phyloP scores from a whole-genome alignment of 37 sponge, comb jelly and placozoan species.

The Geodia barretti region DNA sequence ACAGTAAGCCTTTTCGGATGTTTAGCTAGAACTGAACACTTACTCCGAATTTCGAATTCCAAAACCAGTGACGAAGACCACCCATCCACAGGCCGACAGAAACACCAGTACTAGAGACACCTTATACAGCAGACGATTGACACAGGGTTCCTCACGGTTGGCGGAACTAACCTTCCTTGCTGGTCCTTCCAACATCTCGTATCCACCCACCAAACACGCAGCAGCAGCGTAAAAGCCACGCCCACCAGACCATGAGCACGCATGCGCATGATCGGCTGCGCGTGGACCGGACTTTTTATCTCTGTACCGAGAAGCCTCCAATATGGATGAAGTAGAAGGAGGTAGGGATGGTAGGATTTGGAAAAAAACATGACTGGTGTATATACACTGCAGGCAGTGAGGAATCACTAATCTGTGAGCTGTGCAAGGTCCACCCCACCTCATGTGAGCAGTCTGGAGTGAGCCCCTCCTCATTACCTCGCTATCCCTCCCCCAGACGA shows the following conservation, averaged over 20 bases:
- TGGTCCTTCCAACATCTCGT: neutral
- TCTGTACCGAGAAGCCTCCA: too few species aligned
- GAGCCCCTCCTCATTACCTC: neutral
- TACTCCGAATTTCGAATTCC: neutral
- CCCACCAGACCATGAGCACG: neutral
- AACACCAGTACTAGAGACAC: neutral
- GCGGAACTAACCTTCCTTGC: neutral
- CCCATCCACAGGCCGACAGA: neutral
- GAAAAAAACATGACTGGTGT: neutral
- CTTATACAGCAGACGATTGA: too few species aligned
- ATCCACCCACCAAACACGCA: too few species aligned
- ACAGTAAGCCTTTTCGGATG: too few species aligned
- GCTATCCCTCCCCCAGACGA: constrained; percentile 22
- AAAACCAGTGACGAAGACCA: neutral
- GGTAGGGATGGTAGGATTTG: too few species aligned
- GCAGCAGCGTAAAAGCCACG: neutral
- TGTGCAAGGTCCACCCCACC: neutral
- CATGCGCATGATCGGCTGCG: too few species aligned
- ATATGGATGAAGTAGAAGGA: too few species aligned
- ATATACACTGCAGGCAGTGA: neutral
- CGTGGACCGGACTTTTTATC: too few species aligned
- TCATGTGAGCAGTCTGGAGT: neutral
- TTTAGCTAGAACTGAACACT: too few species aligned
- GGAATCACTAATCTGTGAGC: neutral
- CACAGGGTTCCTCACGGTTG: too few species aligned